Base-by-base conservation (phyloP, 2,888 invertebrate genomes). In the Malacosoma neustria region DNA sequence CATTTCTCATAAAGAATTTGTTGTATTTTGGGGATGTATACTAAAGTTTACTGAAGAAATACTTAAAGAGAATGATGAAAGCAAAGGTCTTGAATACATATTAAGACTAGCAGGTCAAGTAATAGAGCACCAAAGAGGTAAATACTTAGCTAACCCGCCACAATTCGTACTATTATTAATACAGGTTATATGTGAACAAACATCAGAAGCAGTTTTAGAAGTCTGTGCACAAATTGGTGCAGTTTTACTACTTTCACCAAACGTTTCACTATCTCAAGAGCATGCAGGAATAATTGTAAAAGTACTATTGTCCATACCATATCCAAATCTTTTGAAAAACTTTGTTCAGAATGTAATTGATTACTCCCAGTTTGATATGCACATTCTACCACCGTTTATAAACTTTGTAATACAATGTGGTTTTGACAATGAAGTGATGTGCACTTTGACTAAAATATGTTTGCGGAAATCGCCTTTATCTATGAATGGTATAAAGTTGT, bases 341-440 rank as follows among this genome's bases (percentile, higher is more conserved):
- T 91, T 93, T 57, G 88, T 93, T 2, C 87, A 90, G 52, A 88
- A 89, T 64, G 88, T 93, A 3, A 82, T 89, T 29, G 68, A 86
- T 22, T 92, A 91, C 57, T 85, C 90, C 0, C 89, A 90, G 35
- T 94, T 93, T 66, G 93, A 94, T 59, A 85, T 91, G 46, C 81
- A 92, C 22, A 88, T 94, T 43, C 71, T 94, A 35, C 93, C 93
- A 0, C 84, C 87, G 11, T 89, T 92, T 41, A 54, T 93, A 14
- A 88, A 88, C 36, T 88, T 87, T 54, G 89, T 90, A 29, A 55
- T 82, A 11, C 87, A 88, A 35, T 72, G 75, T 0, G 68, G 84
- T 39, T 87, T 90, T 38, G 87, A 90, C 46, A 59, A 63, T 29
- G 72, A 87, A 29, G 85, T 87, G 2, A 76, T 94, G 51, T 71